These are phyloP conservation scores for Ceyx melanurus DNA, from an alignment of 2,113 vertebrate genomes.

Conservation along the genomic window DNA sequence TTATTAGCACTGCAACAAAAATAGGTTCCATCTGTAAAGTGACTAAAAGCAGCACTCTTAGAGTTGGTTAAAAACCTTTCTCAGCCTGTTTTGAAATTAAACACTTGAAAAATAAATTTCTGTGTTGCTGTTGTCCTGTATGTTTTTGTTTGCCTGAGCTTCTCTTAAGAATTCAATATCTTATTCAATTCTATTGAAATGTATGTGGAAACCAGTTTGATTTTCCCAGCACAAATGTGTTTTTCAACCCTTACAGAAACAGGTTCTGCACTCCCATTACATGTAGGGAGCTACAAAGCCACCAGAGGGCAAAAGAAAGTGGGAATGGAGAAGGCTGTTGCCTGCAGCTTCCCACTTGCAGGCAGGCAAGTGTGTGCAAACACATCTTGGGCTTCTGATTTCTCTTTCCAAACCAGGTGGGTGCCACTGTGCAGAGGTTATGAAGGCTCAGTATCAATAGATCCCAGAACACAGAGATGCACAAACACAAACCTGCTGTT, in stretches of 20 bases:
- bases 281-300: not conserved
- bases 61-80: not conserved
- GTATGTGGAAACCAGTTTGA: not conserved
- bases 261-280: not conserved
- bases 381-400: not conserved
- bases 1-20: not conserved
- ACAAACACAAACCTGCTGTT: not conserved
- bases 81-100: not conserved
- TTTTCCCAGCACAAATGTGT: not conserved
- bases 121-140: not conserved
- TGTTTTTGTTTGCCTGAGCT: not conserved
- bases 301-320: conserved; percentile 59
- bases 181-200: not conserved
- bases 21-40: not conserved
- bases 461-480: not conserved
- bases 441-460: not conserved
- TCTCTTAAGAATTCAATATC: not conserved
- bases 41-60: not conserved
- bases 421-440: not conserved
- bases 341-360: not conserved
- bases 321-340: not conserved
- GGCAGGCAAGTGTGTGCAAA: not conserved
- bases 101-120: not conserved
- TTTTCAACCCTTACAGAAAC: not conserved
- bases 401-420: not conserved